Conservation (phyloP, 2,113 vertebrate species). For the Zingel zingel region DNA sequence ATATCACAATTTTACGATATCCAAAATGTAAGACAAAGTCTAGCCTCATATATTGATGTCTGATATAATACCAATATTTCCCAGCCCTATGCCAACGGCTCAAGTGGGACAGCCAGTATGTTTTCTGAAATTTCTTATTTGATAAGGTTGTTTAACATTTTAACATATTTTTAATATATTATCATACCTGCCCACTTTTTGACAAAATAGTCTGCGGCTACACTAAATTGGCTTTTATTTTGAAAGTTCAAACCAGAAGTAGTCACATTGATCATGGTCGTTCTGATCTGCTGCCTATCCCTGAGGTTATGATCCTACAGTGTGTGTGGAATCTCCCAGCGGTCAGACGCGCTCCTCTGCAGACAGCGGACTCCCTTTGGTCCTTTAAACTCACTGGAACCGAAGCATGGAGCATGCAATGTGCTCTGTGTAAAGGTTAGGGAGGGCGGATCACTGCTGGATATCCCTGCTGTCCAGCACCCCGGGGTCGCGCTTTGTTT, state of each 20-base stretch:
- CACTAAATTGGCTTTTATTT: slow-evolving; percentile 50
- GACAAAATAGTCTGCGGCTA: too few relatives aligned
- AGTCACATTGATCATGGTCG: rapidly evolving
- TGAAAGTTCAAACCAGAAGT: slow-evolving; percentile 54
- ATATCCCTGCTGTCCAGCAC: slow-evolving; percentile 26
- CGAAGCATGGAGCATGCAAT: slow-evolving; percentile 1
- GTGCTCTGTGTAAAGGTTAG: slow-evolving; percentile 17
- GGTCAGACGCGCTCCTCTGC: slow-evolving; percentile 9
- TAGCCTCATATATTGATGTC: too few relatives aligned
- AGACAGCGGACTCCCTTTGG: neutral
- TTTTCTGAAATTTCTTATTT: neutral
- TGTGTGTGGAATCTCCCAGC: slow-evolving; percentile 7
- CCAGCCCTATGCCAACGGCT: too few relatives aligned
- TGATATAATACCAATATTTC: too few relatives aligned
- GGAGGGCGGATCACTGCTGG: slow-evolving; percentile 25
- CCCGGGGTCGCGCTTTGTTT: slow-evolving; percentile 59
- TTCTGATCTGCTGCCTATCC: neutral
- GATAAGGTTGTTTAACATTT: neutral
- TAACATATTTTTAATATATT: neutral
- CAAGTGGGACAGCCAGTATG: too few relatives aligned
- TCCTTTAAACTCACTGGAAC: neutral
- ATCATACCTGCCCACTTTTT: neutral
- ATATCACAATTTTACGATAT: too few relatives aligned
- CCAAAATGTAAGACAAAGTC: too few relatives aligned
- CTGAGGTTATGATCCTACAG: slow-evolving; percentile 15